These are phyloP conservation scores for Atrina japonica DNA, from an alignment of 2,888 invertebrate genomes.

Conservation along the genomic window DNA sequence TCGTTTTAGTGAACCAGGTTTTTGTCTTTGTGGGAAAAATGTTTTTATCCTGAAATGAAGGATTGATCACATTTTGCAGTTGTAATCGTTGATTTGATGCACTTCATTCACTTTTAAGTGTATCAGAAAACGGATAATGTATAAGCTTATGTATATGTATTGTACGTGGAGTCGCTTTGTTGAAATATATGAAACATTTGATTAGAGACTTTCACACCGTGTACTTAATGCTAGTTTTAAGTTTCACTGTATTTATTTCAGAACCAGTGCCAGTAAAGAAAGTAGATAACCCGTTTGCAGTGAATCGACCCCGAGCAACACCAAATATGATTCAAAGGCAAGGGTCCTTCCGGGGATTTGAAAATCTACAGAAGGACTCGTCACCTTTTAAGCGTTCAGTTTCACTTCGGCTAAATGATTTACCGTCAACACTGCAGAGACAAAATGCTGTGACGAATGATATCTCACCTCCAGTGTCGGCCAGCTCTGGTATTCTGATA, in stretches of 20 bases:
- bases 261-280: conserved; percentile 81
- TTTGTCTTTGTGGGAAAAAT: too few relatives aligned
- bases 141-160: too few relatives aligned
- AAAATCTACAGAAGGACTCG: conserved; percentile 77
- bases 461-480: conserved; percentile 61
- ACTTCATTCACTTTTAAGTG: too few relatives aligned
- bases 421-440: conserved; percentile 96
- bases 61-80: too few relatives aligned
- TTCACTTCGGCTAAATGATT: conserved; percentile 95
- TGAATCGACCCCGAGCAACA: conserved; percentile 91
- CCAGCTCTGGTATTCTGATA: conserved; percentile 22
- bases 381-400: conserved; percentile 96
- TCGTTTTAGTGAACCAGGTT: too few relatives aligned
- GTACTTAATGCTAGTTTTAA: too few relatives aligned
- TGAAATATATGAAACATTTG: not conserved
- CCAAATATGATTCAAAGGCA: conserved; percentile 96
- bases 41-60: too few relatives aligned
- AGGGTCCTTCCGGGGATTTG: conserved; percentile 95
- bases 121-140: too few relatives aligned
- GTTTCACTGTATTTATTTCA: too few relatives aligned
- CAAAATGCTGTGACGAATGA: conserved; percentile 72
- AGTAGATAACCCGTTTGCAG: conserved; percentile 87
- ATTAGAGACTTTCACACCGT: too few relatives aligned
- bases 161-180: not conserved
- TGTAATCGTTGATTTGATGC: too few relatives aligned